phyloP scores from a whole-genome alignment of 1,140 invertebrate species.

The Tribolium madens region DNA sequence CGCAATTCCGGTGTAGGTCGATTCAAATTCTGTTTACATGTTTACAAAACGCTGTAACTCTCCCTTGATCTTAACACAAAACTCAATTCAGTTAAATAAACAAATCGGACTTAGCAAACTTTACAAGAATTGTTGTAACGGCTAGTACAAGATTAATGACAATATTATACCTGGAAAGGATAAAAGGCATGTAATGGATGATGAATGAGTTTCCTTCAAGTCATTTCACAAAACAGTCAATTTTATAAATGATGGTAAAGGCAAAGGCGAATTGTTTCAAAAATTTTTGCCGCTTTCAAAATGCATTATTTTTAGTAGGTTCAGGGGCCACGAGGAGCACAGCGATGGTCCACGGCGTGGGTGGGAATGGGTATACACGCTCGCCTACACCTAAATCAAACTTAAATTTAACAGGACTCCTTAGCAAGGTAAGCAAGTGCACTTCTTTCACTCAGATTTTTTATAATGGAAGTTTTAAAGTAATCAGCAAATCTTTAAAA shows the following conservation, averaged over 20 bases:
- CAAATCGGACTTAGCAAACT: background rate
- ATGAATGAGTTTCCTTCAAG: background rate
- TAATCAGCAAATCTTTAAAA: background rate
- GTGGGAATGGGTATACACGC: background rate
- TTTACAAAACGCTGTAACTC: background rate
- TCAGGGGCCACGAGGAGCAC: constrained; percentile 14
- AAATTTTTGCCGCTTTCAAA: background rate
- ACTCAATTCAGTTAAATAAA: background rate
- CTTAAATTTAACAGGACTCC: constrained; percentile 1
- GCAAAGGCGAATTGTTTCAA: background rate
- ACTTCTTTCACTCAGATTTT: background rate
- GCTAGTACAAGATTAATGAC: constrained; percentile 12
- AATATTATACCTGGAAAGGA: constrained; percentile 4
- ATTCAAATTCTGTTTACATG: background rate
- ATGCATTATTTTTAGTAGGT: background rate
- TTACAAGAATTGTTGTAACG: background rate
- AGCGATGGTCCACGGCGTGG: constrained; percentile 6
- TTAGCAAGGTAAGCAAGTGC: background rate
- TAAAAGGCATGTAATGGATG: constrained; percentile 4
- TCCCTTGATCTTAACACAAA: background rate
- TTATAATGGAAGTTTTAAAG: too few species aligned
- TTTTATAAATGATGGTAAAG: background rate
- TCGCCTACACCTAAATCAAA: background rate
- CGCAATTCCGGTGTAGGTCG: background rate
- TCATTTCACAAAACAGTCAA: background rate